phyloP scores from a whole-genome alignment of 2,888 invertebrate species.

The Shargacucullia verbasci region DNA sequence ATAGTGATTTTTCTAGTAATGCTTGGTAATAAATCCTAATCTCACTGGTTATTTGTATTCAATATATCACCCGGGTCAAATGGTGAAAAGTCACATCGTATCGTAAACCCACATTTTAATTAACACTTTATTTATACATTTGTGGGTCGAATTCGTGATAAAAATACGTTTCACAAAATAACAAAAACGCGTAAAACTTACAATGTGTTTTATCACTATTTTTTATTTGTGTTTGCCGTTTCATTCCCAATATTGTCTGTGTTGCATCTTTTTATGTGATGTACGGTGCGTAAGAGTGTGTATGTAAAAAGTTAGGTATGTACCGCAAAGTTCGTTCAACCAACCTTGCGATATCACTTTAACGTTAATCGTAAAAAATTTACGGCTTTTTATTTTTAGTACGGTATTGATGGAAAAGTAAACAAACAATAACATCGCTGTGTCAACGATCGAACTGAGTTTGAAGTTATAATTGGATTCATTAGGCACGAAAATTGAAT shows the following conservation, averaged over 20 bases:
- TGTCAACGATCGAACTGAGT: conserved; percentile 43
- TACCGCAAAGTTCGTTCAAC: conserved; percentile 65
- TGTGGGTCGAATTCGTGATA: conserved; percentile 27
- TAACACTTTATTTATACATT: conserved; percentile 7
- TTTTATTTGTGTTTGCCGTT: conserved; percentile 6
- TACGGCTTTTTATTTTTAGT: conserved; percentile 61
- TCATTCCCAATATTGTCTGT: conserved; percentile 2
- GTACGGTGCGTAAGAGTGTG: conserved; percentile 2
- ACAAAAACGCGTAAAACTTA: conserved; percentile 3
- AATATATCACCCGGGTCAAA: conserved; percentile 19
- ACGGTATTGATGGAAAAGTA: conserved; percentile 37
- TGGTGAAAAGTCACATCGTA: conserved; percentile 27
- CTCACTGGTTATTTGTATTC: neutral
- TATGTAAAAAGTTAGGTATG: conserved; percentile 25
- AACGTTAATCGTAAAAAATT: conserved; percentile 57
- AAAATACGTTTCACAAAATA: conserved; percentile 26
- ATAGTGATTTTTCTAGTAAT: no score
- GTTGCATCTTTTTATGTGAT: neutral
- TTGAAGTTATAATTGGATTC: conserved; percentile 46
- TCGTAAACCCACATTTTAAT: conserved; percentile 31
- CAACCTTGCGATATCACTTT: conserved; percentile 65
- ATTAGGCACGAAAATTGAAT: conserved; percentile 12
- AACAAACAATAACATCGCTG: conserved; percentile 44
- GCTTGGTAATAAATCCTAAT: no score
- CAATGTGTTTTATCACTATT: conserved; percentile 7